Evolutionary conservation across 2,113 vertebrate species (phyloP).

Genomic region (Mirza zaza): DNA sequence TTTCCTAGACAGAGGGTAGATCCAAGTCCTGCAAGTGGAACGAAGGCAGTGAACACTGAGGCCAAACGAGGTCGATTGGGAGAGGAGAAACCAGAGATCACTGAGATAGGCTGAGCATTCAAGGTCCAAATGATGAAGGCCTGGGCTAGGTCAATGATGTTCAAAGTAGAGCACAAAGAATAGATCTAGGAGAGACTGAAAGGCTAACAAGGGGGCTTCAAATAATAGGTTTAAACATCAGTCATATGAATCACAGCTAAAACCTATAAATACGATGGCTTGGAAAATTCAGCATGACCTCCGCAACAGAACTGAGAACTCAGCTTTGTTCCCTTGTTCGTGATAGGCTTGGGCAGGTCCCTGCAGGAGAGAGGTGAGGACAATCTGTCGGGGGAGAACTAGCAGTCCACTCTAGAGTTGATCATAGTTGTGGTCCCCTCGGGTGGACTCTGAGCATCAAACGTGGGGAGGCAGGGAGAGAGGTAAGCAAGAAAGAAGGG

Average conservation of each 20-base stretch:
- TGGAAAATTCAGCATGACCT: not conserved
- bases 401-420: not conserved
- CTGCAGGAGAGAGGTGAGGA: too few relatives aligned
- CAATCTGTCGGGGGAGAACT: accelerated
- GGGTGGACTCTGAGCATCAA: not conserved
- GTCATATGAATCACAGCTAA: not conserved
- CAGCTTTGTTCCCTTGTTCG: not conserved
- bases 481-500: not conserved
- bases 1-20: too few relatives aligned
- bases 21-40: not conserved
- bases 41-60: not conserved
- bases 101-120: not conserved
- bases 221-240: not conserved
- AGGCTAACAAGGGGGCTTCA: not conserved
- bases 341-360: not conserved
- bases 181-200: not conserved
- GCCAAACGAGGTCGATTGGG: not conserved
- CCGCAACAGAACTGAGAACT: not conserved
- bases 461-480: not conserved
- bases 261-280: not conserved
- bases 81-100: not conserved
- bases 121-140: not conserved
- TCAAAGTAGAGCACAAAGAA: not conserved
- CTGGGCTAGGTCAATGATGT: not conserved
- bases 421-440: too few relatives aligned